Evolutionary conservation across 1,140 invertebrate genomes (phyloP).

Genomic region (Ganaspis sp.): DNA sequence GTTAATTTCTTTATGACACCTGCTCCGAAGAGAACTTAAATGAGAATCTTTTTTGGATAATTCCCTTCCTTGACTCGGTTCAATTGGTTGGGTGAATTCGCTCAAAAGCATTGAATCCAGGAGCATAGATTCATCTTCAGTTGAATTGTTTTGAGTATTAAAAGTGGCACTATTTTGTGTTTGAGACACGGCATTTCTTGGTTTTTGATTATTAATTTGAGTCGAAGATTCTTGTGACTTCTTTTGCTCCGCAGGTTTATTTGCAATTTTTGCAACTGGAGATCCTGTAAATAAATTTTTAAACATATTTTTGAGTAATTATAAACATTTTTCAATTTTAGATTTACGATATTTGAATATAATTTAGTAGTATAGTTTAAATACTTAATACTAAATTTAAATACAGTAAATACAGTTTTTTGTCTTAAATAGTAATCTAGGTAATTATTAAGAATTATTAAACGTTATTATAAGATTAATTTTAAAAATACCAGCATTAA

Average conservation of each 20-base stretch:
- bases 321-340: too few relatives aligned
- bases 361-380: too few relatives aligned
- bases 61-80: not conserved
- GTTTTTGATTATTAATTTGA: not conserved
- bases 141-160: not conserved
- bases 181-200: not conserved
- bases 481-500: too few relatives aligned
- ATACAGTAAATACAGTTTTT: too few relatives aligned
- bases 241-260: not conserved
- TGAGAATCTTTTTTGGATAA: conserved; percentile 8
- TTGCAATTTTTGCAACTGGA: conserved; percentile 27
- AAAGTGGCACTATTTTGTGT: not conserved
- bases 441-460: too few relatives aligned
- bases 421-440: too few relatives aligned
- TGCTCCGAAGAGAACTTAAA: not conserved
- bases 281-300: conserved; percentile 35
- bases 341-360: too few relatives aligned
- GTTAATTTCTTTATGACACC: conserved; percentile 38
- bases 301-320: not conserved
- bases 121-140: not conserved
- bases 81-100: not conserved
- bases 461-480: too few relatives aligned
- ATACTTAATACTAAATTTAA: too few relatives aligned
- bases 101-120: not conserved
- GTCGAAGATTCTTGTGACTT: not conserved